Evolutionary conservation across 2,797 vertebrate species (phyloP), one percentile per base, ranked within the genome.

Genomic region (Pagetopsis macropterus): DNA sequence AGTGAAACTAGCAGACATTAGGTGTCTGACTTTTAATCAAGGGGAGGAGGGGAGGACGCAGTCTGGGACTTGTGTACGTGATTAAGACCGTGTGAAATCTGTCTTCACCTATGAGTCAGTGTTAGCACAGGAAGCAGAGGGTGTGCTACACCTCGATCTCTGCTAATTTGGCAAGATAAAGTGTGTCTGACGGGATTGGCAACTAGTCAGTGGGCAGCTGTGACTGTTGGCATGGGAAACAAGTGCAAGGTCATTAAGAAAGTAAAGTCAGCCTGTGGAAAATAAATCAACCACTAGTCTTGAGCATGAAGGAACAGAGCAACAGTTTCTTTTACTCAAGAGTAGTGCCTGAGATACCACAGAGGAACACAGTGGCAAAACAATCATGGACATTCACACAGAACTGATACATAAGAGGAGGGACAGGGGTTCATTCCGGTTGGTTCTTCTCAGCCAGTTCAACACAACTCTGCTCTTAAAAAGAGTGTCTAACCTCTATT

Each of bases 361-460:
- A 62, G 15, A 64, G 55, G 61, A 66, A 51, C 3, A 49, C 2
- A 51, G 50, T 59, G 45, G 10, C 48, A 62, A 74, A 41, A 65
- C 40, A 37, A 64, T 41, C 44, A 44, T 16, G 40, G 54, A 69
- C n/a, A 17, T 41, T 41, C 44, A 69, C 65, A 78, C 31, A 58
- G 0, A 65, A 40, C 2, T 59, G 49, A 4, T 3, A 79, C 37
- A 5, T 15, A 40, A 58, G 46, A 3, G 11, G 45, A 64, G 11
- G 54, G 75, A 37, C 3, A 50, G 65, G 87, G 87, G 88, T 89
- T 90, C 86, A 86, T 86, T 91, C 81, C 83, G 86, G 76, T 63
- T 73, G 41, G 33, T 40, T 59, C 33, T 40, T 59, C 33, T 37
- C 49, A 5, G 31, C 46, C 43, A 60, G 62, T 65, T 59, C 45